Percentiles rank a stretch among this genome's conserved stretches.
These are phyloP conservation scores for Drosophila rellima DNA, from an alignment of 2,888 invertebrate species.

Conservation along the genomic window DNA sequence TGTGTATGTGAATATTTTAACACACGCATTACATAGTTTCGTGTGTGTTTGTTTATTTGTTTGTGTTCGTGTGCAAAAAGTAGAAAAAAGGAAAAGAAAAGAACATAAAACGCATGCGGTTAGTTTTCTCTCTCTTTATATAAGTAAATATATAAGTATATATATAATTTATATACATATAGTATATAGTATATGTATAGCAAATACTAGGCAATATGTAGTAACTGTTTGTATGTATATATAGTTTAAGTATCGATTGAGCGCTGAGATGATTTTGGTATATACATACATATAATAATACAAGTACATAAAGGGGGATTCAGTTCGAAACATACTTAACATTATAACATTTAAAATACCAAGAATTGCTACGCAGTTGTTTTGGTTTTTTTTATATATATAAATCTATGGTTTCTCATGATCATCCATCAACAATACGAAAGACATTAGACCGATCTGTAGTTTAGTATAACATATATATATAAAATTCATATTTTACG, in stretches of 20 bases:
- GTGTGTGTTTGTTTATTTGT: constrained; percentile 52
- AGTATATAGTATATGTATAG: constrained; percentile 58
- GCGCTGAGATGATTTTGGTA: constrained; percentile 68
- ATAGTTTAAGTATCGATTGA: constrained; percentile 56
- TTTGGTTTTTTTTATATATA: constrained; percentile 23
- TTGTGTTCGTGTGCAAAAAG: constrained; percentile 81
- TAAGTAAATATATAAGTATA: constrained; percentile 68
- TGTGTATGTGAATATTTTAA: constrained; percentile 36
- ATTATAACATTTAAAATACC: constrained; percentile 79
- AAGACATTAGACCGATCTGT: constrained; percentile 65
- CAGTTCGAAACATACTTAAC: constrained; percentile 78
- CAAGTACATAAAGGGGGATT: constrained; percentile 58
- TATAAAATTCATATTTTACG: constrained; percentile 33
- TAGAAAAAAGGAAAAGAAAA: constrained; percentile 84
- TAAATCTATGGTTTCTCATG: constrained; percentile 22
- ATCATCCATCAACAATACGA: constrained; percentile 66
- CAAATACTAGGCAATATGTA: constrained; percentile 77
- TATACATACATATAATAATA: constrained; percentile 73
- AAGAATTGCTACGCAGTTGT: constrained; percentile 71
- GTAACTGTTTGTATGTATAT: constrained; percentile 61
- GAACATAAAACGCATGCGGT: constrained; percentile 85
- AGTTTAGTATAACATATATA: constrained; percentile 53
- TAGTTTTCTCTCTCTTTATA: constrained; percentile 81
- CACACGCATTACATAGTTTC: constrained; percentile 52
- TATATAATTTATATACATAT: constrained; percentile 50